Base-by-base conservation (phyloP, 2,113 vertebrate genomes). In the Accipiter virgatus region DNA sequence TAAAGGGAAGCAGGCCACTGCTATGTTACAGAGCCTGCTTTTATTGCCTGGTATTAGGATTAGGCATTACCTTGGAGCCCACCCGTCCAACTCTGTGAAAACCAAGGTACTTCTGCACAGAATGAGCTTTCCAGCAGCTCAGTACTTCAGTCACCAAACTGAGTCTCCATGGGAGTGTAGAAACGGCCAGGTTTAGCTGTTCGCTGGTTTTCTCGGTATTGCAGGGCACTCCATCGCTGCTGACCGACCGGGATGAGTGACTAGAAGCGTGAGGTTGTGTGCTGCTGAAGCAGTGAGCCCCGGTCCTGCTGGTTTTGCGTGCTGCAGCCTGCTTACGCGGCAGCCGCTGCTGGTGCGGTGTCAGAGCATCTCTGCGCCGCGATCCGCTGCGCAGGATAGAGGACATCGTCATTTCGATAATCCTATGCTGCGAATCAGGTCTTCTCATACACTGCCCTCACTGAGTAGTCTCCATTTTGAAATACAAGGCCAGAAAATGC, bases 211-310 rank as follows among this genome's bases (percentile, higher is more conserved):
- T 67, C 65, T 38, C 2, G 0, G 15, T 65, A 13, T 23, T 48
- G 17, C n/a, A 50, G 58, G 32, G 7, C 6, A 11, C 32, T 59
- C 0, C 0, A 4, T 50, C 22, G 13, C 34, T 72, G 31, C n/a
- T 53, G 23, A 84, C 25, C 18, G 36, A 16, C 14, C 0, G 2
- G 11, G 9, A 2, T 7, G 20, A 72, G 12, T 7, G 11, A 20
- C 22, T 4, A 17, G 17, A 63, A 10, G 4, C 0, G 0, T 16
- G 21, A 43, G 31, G 13, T 21, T 29, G 19, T 42, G 47, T 32
- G 13, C 12, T 47, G 56, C 31, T 62, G n/a, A 42, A 42, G 11
- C 8, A 38, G 26, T 3, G 1, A 42, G 7, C 7, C 38, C 61
- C 42, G 19, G 45, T 81, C 43, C 34, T 50, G 23, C 13, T 34